Evolutionary conservation across 2,113 vertebrate genomes (phyloP).

Genomic region (Gracilinanus agilis): DNA sequence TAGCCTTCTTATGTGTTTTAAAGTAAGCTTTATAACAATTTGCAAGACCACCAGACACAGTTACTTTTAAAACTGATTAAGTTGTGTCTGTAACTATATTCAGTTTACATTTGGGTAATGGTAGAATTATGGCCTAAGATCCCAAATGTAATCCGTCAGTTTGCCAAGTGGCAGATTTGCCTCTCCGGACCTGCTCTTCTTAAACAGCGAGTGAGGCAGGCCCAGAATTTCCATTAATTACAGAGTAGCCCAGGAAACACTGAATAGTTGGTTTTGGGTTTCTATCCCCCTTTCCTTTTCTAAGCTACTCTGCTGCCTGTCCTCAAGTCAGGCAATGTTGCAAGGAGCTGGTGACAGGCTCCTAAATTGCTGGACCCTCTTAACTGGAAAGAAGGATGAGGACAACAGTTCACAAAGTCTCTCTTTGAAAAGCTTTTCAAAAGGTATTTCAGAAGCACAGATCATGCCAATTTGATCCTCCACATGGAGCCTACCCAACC

Average conservation of each 20-base stretch:
- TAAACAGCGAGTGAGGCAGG: neutral
- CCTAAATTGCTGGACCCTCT: neutral
- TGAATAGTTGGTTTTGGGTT: too few relatives aligned
- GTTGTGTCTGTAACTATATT: slow-evolving; percentile 28
- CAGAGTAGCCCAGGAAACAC: neutral
- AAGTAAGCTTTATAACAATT: slow-evolving; percentile 26
- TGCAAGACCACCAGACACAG: neutral
- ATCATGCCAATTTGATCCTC: neutral
- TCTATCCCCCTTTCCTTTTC: neutral
- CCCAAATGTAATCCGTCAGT: neutral
- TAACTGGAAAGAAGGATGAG: neutral
- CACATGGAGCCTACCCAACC: neutral
- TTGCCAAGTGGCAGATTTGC: neutral
- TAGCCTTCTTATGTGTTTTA: slow-evolving; percentile 19
- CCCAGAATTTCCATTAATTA: neutral
- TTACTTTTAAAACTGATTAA: slow-evolving; percentile 39
- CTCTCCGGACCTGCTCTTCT: neutral
- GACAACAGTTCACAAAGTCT: neutral
- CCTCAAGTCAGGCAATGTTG: neutral
- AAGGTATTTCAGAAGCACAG: neutral
- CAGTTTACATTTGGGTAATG: slow-evolving; percentile 36
- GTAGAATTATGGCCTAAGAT: neutral
- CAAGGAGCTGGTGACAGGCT: neutral
- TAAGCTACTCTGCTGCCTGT: neutral
- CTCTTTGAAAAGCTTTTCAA: slow-evolving; percentile 16